Conservation (phyloP, 2,888 invertebrate species). For the Lochmaea capreae region DNA sequence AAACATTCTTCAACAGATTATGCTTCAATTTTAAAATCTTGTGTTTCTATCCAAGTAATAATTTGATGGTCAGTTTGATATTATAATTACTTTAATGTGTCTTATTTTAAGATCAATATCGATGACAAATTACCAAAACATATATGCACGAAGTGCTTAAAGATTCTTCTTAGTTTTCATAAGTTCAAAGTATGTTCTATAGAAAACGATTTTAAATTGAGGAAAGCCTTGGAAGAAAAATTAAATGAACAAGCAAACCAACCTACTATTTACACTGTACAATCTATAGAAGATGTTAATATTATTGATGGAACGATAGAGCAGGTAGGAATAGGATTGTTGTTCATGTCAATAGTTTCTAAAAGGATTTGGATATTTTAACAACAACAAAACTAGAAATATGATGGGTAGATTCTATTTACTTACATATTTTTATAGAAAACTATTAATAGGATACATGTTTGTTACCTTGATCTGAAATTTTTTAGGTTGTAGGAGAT, state of each 20-base stretch:
- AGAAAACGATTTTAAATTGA: constrained; percentile 49
- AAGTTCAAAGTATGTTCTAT: constrained; percentile 49
- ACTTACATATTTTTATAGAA: too few species aligned
- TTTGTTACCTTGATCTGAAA: background rate
- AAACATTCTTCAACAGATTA: constrained; percentile 46
- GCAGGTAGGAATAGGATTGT: background rate
- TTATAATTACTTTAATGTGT: constrained; percentile 5
- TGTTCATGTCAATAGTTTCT: background rate
- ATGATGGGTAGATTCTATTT: too few species aligned
- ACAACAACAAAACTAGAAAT: background rate
- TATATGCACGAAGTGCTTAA: constrained; percentile 53
- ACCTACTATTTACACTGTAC: constrained; percentile 20
- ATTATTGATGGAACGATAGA: constrained; percentile 23
- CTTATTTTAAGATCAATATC: constrained; percentile 46
- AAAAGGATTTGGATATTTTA: background rate
- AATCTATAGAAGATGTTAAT: constrained; percentile 16
- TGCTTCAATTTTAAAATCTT: constrained; percentile 50
- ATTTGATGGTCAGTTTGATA: constrained; percentile 5
- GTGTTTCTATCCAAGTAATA: constrained; percentile 49
- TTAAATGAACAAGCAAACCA: constrained; percentile 29
- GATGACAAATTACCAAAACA: constrained; percentile 50
- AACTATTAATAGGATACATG: too few species aligned
- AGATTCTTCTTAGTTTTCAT: constrained; percentile 48
- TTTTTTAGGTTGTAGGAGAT: constrained; percentile 12
- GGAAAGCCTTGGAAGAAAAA: constrained; percentile 36